Percentiles rank a stretch among this genome's conserved stretches.
Conservation (phyloP, 2,888 invertebrate species). For the Chloromyia formosa region DNA sequence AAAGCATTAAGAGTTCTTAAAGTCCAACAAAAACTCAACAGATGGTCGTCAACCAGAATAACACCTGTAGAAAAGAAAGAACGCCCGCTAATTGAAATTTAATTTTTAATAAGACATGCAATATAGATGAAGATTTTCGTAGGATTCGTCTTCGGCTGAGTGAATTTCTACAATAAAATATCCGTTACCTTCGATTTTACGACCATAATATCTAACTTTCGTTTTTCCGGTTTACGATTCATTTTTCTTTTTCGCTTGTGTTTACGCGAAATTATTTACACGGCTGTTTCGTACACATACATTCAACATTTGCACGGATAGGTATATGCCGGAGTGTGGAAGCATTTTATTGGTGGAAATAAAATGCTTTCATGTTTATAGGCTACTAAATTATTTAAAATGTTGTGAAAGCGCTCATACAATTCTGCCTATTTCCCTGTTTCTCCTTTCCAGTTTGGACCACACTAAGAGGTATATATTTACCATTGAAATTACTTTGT, state of each 20-base stretch:
- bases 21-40: conserved; percentile 11
- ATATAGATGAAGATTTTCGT: conserved; percentile 21
- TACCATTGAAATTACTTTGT: conserved; percentile 13
- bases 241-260: background rate
- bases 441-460: background rate
- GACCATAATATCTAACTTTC: conserved; percentile 28
- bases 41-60: background rate
- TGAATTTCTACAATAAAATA: conserved; percentile 29
- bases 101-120: conserved; percentile 39
- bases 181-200: conserved; percentile 42
- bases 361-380: conserved; percentile 29
- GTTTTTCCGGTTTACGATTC: conserved; percentile 35
- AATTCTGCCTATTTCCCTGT: background rate
- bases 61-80: background rate
- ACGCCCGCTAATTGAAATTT: conserved; percentile 43
- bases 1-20: background rate
- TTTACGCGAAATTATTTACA: conserved; percentile 23
- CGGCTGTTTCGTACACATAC: background rate
- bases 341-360: conserved; percentile 37
- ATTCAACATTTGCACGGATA: background rate
- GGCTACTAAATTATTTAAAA: conserved; percentile 37
- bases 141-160: conserved; percentile 2
- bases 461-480: background rate
- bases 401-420: conserved; percentile 24
- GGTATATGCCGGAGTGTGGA: background rate